These are phyloP conservation scores for Patella depressa DNA, from an alignment of 2,888 invertebrate species.

Conservation along the genomic window DNA sequence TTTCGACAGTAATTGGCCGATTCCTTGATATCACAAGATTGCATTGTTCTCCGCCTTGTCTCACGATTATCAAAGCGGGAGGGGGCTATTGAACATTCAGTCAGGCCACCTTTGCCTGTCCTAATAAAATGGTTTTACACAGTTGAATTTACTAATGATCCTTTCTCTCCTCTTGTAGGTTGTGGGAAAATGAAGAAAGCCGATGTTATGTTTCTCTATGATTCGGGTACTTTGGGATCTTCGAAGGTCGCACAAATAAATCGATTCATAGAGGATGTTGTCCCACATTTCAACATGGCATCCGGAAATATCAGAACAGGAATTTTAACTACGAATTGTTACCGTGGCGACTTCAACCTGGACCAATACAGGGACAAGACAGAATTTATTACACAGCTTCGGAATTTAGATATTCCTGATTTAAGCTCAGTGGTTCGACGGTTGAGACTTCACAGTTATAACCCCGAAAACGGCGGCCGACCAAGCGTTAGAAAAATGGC, in stretches of 20 bases:
- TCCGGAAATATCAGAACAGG: constrained; percentile 52
- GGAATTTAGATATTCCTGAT: background rate
- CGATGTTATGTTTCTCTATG: background rate
- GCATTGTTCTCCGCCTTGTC: too few species aligned
- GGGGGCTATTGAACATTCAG: too few species aligned
- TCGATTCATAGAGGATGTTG: constrained; percentile 47
- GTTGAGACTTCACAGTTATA: background rate
- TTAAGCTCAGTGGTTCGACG: background rate
- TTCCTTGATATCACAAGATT: too few species aligned
- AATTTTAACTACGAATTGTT: constrained; percentile 49
- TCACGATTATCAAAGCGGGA: too few species aligned
- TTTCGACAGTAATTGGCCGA: too few species aligned
- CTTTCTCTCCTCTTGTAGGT: background rate
- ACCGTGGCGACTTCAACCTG: constrained; percentile 45
- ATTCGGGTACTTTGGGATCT: constrained; percentile 29
- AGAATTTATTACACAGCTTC: background rate
- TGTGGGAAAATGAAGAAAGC: background rate
- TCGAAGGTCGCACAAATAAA: constrained; percentile 33
- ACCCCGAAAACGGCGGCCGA: constrained; percentile 38
- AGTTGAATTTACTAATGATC: background rate
- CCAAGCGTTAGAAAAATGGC: constrained; percentile 47
- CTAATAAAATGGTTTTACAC: too few species aligned
- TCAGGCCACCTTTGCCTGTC: too few species aligned
- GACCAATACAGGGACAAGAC: constrained; percentile 31
- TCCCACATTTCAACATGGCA: constrained; percentile 48